These are phyloP conservation scores for Trichopria drosophilae DNA, from an alignment of 2,888 invertebrate genomes.

Conservation along the genomic window DNA sequence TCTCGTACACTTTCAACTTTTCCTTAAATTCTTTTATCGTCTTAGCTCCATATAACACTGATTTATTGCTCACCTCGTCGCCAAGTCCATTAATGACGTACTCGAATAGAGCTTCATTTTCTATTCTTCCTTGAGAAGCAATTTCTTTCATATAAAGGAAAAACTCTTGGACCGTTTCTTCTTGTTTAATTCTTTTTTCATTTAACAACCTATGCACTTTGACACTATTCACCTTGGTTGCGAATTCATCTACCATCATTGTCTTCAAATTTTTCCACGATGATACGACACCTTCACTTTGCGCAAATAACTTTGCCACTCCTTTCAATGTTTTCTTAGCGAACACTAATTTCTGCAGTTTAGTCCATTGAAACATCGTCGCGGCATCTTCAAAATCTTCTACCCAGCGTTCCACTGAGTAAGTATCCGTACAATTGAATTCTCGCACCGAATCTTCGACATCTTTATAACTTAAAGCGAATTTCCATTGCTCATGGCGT, in stretches of 20 bases:
- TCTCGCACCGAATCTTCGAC: background rate
- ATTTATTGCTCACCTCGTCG: conserved; percentile 4
- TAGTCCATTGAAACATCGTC: conserved; percentile 1
- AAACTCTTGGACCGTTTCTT: conserved; percentile 8
- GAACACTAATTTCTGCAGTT: background rate
- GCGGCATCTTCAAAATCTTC: background rate
- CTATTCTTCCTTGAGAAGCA: conserved; percentile 6
- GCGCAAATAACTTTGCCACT: no score
- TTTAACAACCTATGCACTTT: no score
- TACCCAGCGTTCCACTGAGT: background rate
- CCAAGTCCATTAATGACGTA: background rate
- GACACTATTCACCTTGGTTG: no score
- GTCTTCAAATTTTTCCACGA: no score
- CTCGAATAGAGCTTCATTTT: conserved; percentile 7
- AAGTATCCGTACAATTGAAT: background rate
- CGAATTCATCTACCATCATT: no score
- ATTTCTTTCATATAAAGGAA: conserved; percentile 13
- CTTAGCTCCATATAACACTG: conserved; percentile 1
- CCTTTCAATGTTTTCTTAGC: background rate
- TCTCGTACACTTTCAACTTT: conserved; percentile 11
- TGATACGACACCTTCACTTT: no score
- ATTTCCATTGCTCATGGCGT: no score
- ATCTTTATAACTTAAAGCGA: no score
- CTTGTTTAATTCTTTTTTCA: no score
- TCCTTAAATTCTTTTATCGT: conserved; percentile 8